These are phyloP conservation scores for Oligia latruncula DNA, from an alignment of 2,888 invertebrate species.

Conservation along the genomic window DNA sequence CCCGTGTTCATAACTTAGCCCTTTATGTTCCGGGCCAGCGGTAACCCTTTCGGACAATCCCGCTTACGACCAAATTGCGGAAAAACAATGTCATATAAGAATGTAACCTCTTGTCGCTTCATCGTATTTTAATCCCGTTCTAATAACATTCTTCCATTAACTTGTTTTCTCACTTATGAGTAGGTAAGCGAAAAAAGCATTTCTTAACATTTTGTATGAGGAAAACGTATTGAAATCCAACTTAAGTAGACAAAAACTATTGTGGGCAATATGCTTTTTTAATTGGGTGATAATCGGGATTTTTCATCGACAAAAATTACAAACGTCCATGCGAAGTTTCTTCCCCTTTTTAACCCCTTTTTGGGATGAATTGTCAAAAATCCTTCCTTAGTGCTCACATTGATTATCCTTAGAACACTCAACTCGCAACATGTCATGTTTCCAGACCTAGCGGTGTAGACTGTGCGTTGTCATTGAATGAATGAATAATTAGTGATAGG, in stretches of 20 bases:
- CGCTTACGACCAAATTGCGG: too few relatives aligned
- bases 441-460: background rate
- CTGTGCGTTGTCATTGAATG: background rate
- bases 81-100: conserved; percentile 48
- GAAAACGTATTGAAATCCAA: background rate
- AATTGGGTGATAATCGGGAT: background rate
- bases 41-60: too few relatives aligned
- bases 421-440: background rate
- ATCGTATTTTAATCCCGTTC: conserved; percentile 56
- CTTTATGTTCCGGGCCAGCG: too few relatives aligned
- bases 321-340: too few relatives aligned
- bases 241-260: background rate
- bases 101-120: conserved; percentile 45
- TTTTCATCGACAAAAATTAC: background rate
- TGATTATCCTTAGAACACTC: background rate
- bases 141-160: conserved; percentile 35
- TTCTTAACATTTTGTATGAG: background rate
- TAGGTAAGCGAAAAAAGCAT: background rate
- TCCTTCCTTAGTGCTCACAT: background rate
- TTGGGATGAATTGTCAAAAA: background rate
- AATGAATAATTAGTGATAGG: background rate
- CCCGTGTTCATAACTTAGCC: too few relatives aligned
- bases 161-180: background rate
- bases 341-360: too few relatives aligned
- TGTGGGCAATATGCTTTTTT: too few relatives aligned